Percentiles rank a stretch among this genome's conserved stretches.
Conservation (phyloP, 2,113 vertebrate species). For the Smithornis capensis region DNA sequence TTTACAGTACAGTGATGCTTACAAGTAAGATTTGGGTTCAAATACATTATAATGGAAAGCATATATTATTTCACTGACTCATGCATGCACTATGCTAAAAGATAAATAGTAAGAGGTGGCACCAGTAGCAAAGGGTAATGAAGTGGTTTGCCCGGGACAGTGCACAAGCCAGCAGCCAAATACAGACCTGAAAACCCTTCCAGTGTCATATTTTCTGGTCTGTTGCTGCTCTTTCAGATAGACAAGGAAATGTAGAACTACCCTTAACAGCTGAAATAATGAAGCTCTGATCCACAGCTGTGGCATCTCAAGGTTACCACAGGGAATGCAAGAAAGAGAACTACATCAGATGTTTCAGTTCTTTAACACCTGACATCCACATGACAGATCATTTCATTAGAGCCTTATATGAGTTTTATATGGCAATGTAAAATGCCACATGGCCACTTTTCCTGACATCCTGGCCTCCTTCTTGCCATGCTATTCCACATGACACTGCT, state of each 20-base stretch:
- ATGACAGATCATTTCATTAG: not conserved
- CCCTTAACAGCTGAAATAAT: not conserved
- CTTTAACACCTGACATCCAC: not conserved
- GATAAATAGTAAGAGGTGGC: not conserved
- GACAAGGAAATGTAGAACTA: not conserved
- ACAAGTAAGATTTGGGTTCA: slow-evolving; percentile 13
- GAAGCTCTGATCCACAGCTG: not conserved
- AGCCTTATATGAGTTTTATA: not conserved
- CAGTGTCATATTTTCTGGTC: not conserved
- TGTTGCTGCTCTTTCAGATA: not conserved
- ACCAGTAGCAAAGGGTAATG: not conserved
- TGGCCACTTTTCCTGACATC: not conserved
- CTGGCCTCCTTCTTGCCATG: not conserved
- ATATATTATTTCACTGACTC: not conserved
- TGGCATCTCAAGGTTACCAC: not conserved
- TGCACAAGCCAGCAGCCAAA: not conserved
- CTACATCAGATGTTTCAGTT: not conserved
- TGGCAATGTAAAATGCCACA: not conserved
- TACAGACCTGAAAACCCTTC: not conserved
- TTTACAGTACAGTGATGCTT: not conserved
- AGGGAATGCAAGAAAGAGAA: not conserved
- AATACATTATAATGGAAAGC: not conserved
- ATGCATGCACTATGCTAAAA: not conserved
- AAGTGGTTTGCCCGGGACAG: not conserved
- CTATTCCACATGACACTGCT: not conserved